These are phyloP conservation scores for Pseudochromis fuscus DNA, from an alignment of 2,797 vertebrate genomes.

Conservation along the genomic window DNA sequence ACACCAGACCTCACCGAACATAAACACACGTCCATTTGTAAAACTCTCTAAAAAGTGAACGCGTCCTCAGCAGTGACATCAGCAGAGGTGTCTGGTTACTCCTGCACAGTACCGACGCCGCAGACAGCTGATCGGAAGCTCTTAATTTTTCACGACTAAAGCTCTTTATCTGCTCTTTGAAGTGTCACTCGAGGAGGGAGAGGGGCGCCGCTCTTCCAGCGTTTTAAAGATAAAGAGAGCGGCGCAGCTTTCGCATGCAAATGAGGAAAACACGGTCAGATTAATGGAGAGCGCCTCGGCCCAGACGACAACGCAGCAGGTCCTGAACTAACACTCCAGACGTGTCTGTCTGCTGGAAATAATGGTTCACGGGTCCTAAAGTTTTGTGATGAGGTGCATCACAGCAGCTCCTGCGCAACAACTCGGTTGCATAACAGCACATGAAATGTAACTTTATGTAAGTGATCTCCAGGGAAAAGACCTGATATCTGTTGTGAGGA, in stretches of 20 bases:
- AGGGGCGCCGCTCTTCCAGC: conserved; percentile 11
- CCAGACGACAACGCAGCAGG: conserved; percentile 24
- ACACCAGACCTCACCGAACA: conserved; percentile 21
- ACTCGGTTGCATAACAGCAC: conserved; percentile 39
- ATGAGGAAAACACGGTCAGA: conserved; percentile 61
- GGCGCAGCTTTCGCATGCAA: conserved; percentile 69
- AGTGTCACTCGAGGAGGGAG: conserved; percentile 36
- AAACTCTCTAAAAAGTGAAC: conserved; percentile 5
- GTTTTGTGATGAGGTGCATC: conserved; percentile 6
- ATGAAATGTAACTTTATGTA: conserved; percentile 37
- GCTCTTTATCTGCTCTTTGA: conserved; percentile 63
- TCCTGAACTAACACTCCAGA: conserved; percentile 11
- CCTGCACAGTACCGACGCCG: conserved; percentile 29
- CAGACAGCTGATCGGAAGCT: conserved; percentile 40
- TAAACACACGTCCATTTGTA: no score
- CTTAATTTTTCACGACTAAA: conserved; percentile 56
- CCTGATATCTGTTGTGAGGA: conserved; percentile 38
- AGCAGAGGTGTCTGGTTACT: conserved; percentile 6
- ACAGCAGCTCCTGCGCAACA: conserved; percentile 13
- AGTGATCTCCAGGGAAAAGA: conserved; percentile 28
- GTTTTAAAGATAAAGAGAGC: conserved; percentile 11
- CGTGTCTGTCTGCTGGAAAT: conserved; percentile 12
- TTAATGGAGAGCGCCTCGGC: conserved; percentile 51
- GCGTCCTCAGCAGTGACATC: neutral
- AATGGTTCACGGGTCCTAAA: conserved; percentile 24